These are phyloP conservation scores for Ophion ellenae DNA, from an alignment of 2,888 invertebrate genomes.

Conservation along the genomic window DNA sequence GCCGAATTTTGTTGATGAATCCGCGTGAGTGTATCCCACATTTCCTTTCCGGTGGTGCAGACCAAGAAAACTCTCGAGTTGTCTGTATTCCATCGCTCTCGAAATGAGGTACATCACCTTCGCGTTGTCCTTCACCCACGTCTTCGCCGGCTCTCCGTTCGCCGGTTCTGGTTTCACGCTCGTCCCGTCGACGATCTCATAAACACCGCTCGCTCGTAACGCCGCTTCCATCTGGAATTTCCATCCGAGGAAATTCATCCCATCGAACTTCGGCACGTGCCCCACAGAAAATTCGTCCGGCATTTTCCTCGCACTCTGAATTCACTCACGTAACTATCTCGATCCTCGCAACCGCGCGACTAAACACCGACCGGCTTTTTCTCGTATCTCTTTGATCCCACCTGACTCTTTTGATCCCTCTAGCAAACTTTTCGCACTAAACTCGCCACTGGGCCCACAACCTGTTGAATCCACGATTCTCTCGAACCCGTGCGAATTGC, in stretches of 20 bases:
- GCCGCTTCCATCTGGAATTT: slow-evolving; percentile 56
- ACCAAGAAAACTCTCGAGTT: slow-evolving; percentile 28
- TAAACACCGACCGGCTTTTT: neutral
- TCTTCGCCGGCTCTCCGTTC: neutral
- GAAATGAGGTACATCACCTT: slow-evolving; percentile 19
- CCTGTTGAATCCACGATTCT: neutral
- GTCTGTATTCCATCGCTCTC: slow-evolving; percentile 20
- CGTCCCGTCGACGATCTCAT: slow-evolving; percentile 26
- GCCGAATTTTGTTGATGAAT: slow-evolving; percentile 41
- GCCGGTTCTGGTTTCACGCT: neutral
- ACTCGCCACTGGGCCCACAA: slow-evolving; percentile 26
- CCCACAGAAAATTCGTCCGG: slow-evolving; percentile 80
- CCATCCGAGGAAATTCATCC: slow-evolving; percentile 60
- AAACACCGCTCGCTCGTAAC: slow-evolving; percentile 20
- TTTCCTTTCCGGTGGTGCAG: slow-evolving; percentile 54
- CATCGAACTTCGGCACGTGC: slow-evolving; percentile 81
- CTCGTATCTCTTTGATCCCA: neutral
- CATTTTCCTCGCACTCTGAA: slow-evolving; percentile 42
- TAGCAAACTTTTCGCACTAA: neutral
- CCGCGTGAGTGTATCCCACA: slow-evolving; percentile 31
- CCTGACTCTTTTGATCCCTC: neutral
- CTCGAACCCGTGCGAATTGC: too few species aligned
- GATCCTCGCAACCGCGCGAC: neutral
- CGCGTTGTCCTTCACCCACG: slow-evolving; percentile 30
- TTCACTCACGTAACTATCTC: neutral